phyloP scores from a whole-genome alignment of 2,888 invertebrate genomes.

The Pecten maximus region DNA sequence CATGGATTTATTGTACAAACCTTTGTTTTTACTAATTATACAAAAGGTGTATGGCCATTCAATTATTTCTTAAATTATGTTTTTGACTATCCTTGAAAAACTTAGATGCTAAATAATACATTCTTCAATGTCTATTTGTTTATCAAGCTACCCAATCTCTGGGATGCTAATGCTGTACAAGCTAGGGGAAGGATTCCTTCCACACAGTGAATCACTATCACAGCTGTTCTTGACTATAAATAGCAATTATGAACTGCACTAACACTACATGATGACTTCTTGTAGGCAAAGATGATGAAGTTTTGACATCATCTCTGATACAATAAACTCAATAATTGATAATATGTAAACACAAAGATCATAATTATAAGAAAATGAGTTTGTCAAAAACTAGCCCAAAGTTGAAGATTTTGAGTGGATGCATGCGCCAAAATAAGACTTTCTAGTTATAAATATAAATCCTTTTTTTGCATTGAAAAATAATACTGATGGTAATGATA shows the following conservation, averaged over 20 bases:
- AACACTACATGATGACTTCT: background rate
- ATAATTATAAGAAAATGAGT: too few relatives aligned
- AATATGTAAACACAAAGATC: too few relatives aligned
- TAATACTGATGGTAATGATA: too few relatives aligned
- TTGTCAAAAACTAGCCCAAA: too few relatives aligned
- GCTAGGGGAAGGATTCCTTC: background rate
- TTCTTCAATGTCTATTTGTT: background rate
- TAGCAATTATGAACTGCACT: slow-evolving; percentile 10
- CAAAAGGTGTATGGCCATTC: background rate
- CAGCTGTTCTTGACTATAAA: slow-evolving; percentile 28
- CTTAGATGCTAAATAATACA: background rate
- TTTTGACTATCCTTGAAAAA: background rate
- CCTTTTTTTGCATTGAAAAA: too few relatives aligned
- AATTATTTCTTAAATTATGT: background rate
- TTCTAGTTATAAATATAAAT: too few relatives aligned
- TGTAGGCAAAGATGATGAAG: background rate
- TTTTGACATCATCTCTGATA: background rate
- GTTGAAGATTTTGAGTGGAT: too few relatives aligned
- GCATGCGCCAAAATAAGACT: too few relatives aligned
- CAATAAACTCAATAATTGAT: background rate
- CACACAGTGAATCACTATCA: background rate
- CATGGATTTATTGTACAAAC: background rate
- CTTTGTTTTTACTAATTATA: background rate
- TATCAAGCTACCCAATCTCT: background rate
- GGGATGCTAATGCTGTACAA: background rate